A percentile compares a stretch with the other conserved stretches of the same genome.
Conservation (phyloP, 2,888 invertebrate genomes). For the Hofmannophila pseudospretella region DNA sequence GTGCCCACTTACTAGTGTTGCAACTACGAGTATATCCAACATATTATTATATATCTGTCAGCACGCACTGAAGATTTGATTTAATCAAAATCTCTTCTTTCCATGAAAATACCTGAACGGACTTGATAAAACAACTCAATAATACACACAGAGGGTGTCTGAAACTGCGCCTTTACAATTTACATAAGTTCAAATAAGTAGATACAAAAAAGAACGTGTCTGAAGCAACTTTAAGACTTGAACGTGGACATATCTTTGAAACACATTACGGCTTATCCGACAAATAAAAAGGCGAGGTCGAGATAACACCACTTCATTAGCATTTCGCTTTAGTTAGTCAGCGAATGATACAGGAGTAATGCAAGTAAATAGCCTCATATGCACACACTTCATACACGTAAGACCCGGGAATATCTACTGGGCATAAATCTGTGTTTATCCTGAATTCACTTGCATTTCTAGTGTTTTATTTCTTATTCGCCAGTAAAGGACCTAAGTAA, state of each 20-base stretch:
- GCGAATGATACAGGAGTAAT: conserved; percentile 35
- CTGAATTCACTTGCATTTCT: background rate
- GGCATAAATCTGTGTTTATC: conserved; percentile 5
- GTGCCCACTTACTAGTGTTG: too few relatives aligned
- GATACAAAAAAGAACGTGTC: conserved; percentile 24
- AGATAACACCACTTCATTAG: conserved; percentile 52
- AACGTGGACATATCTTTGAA: conserved; percentile 45
- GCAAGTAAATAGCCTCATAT: conserved; percentile 31
- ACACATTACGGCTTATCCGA: conserved; percentile 51
- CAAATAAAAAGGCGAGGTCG: conserved; percentile 41
- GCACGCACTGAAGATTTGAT: too few relatives aligned
- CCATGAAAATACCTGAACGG: too few relatives aligned
- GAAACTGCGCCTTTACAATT: too few relatives aligned
- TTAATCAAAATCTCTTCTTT: too few relatives aligned
- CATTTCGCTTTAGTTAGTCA: conserved; percentile 41
- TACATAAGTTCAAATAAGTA: conserved; percentile 9
- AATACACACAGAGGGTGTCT: too few relatives aligned
- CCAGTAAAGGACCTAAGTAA: too few relatives aligned
- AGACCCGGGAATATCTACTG: conserved; percentile 13
- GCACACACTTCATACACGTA: conserved; percentile 23
- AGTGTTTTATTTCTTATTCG: background rate
- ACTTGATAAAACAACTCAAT: too few relatives aligned
- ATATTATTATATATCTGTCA: too few relatives aligned
- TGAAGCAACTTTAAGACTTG: conserved; percentile 35
- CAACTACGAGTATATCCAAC: too few relatives aligned